Evolutionary conservation across 2,113 vertebrate genomes (phyloP).

Genomic region (Neolamprologus tretocephalus): DNA sequence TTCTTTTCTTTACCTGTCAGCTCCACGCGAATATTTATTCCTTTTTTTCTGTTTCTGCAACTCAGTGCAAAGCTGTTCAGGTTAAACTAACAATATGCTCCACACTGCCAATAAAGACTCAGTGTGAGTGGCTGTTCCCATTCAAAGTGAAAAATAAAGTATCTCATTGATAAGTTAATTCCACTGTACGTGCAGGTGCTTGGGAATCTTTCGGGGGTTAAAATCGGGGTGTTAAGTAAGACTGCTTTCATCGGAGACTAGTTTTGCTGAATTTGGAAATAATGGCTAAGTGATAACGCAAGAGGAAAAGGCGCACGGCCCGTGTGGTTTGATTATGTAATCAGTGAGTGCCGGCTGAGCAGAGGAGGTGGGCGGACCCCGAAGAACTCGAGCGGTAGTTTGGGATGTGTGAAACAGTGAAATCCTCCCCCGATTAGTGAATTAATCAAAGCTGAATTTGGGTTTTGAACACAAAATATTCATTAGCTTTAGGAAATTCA

Average conservation of each 20-base stretch:
- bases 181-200: background rate
- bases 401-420: background rate
- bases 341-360: background rate
- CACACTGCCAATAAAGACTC: background rate
- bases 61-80: background rate
- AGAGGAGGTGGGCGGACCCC: background rate
- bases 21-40: background rate
- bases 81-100: fast-evolving
- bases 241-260: background rate
- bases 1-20: background rate
- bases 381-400: background rate
- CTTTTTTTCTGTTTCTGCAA: background rate
- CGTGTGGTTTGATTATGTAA: background rate
- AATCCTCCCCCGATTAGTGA: background rate
- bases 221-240: background rate
- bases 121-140: background rate
- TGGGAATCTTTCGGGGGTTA: background rate
- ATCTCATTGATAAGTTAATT: background rate
- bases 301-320: background rate
- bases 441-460: background rate
- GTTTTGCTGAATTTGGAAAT: background rate
- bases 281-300: background rate
- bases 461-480: background rate
- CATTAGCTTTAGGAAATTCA: background rate
- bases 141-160: background rate